Evolutionary conservation across 2,888 invertebrate species (phyloP), one percentile per base, ranked within the genome.

Genomic region (Pelosia muscerda): DNA sequence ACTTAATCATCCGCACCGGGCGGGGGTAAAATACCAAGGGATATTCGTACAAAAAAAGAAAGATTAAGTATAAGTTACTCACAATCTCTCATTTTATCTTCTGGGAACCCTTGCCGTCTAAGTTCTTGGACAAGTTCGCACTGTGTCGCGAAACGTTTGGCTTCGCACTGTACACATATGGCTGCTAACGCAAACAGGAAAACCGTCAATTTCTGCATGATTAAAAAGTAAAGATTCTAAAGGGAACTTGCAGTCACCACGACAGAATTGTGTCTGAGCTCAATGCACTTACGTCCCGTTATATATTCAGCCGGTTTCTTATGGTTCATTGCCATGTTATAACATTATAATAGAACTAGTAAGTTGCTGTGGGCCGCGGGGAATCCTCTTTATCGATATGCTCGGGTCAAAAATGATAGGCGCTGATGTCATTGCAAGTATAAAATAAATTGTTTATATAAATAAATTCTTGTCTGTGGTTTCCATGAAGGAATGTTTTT

Each of bases 1-100:
- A 28, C 28, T 5, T 42, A 11, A 42, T 2, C 13, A 19, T 19
- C 42, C 13, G 8, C 42, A 9, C 3, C 10, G 42, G 11, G 8
- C 10, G 10, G 42, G 42, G 42, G 13, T 9, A 42, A 11, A 9
- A 9, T 8, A 42, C 9, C 42, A 49, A 2, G 23, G 19, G 25
- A 56, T 6, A 15, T 9, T 6, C 8, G 15, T 19, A 64, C 19
- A 56, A 49, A 22, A 63, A 55, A 8, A 42, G n/a, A n/a, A n/a
- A n/a, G n/a, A n/a, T n/a, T n/a, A 54, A 19, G 31, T 63, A 19
- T 5, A 58, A 26, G n/a, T n/a, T 69, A 75, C 90, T 86, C 73
- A 90, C 92, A 92, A 69, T 92, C 84, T 54, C 84, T 81, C 77
- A 92, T 73, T 66, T 90, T 84, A 31, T 81, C 75, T 65, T 86